Conservation (phyloP, 2,888 invertebrate species). For the Dinocampus coccinellae region DNA sequence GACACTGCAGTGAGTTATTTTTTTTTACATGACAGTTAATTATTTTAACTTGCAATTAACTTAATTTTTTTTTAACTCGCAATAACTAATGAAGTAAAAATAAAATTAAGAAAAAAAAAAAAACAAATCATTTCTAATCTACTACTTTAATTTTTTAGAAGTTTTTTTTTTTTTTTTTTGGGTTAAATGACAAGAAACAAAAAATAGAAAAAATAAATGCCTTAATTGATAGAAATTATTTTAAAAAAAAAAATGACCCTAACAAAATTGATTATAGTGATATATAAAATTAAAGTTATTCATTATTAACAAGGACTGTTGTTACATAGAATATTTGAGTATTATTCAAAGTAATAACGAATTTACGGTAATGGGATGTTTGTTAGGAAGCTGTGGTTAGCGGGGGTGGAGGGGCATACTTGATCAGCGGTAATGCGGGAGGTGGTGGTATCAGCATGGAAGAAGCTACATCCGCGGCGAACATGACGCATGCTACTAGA, state of each 20-base stretch:
- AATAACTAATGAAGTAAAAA: neutral
- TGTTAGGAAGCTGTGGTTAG: constrained; percentile 69
- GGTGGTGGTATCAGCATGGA: constrained; percentile 67
- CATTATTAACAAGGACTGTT: neutral
- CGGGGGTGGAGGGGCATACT: constrained; percentile 70
- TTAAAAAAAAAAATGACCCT: too few species aligned
- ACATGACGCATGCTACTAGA: constrained; percentile 83
- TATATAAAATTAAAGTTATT: neutral
- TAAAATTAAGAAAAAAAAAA: neutral
- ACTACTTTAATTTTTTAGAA: neutral
- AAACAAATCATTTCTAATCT: neutral
- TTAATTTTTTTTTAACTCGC: too few species aligned
- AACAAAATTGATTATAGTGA: too few species aligned
- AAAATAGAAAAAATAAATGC: neutral
- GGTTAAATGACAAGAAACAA: constrained; percentile 5
- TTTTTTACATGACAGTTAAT: neutral
- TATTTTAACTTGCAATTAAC: neutral
- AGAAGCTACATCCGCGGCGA: constrained; percentile 73
- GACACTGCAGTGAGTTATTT: constrained; percentile 75
- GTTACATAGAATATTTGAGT: neutral
- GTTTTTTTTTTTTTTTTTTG: too few species aligned
- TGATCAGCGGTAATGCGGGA: constrained; percentile 71
- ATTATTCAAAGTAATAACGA: constrained; percentile 40
- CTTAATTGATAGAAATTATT: neutral
- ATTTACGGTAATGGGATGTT: constrained; percentile 54